Percentiles rank a stretch among this genome's conserved stretches.
These are phyloP conservation scores for Ceyx margarethae DNA, from an alignment of 2,113 vertebrate species.

Conservation along the genomic window DNA sequence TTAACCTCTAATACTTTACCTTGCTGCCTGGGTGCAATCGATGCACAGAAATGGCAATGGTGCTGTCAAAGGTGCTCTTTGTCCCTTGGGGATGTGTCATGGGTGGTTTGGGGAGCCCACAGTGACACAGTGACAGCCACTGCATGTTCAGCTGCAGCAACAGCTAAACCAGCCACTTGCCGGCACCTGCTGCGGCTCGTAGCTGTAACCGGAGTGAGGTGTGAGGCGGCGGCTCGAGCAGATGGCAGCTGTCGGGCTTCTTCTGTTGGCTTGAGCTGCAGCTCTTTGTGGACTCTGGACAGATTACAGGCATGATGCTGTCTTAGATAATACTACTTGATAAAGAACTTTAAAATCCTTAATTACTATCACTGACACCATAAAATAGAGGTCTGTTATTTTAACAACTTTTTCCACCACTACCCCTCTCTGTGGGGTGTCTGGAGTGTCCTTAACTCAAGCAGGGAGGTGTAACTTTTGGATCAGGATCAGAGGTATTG, in stretches of 20 bases:
- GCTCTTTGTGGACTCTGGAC: not conserved
- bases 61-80: accelerated
- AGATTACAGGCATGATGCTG: not conserved
- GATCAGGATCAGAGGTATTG: accelerated
- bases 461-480: not conserved
- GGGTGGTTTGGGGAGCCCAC: not conserved
- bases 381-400: not conserved
- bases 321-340: not conserved
- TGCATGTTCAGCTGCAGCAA: not conserved
- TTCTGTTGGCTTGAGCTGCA: not conserved
- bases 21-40: not conserved
- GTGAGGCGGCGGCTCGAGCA: not conserved
- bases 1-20: not conserved
- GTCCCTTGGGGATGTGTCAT: accelerated
- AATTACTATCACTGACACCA: not conserved
- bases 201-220: not conserved
- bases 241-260: not conserved
- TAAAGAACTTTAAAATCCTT: not conserved
- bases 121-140: not conserved
- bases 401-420: not conserved
- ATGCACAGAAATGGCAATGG: not conserved
- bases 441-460: not conserved
- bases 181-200: not conserved
- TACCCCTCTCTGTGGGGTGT: not conserved
- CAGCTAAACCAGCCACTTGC: not conserved